phyloP scores from a whole-genome alignment of 2,113 vertebrate species.

The Emydocephalus ijimae region DNA sequence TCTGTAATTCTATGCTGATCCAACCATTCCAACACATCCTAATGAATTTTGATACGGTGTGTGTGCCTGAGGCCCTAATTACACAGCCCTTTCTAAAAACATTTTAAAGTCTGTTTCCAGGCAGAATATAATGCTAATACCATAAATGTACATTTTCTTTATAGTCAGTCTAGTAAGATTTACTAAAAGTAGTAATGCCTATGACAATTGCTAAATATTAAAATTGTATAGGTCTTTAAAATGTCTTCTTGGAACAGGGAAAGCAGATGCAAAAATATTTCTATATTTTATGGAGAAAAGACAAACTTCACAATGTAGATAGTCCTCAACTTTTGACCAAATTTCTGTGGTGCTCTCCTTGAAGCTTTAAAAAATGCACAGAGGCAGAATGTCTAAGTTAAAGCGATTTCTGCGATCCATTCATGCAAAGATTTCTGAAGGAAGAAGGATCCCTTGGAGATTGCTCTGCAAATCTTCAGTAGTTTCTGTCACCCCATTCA shows the following conservation, averaged over 20 bases:
- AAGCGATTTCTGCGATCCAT: not conserved
- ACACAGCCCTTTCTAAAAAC: not conserved
- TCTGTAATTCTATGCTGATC: slow-evolving; percentile 22
- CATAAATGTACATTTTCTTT: not conserved
- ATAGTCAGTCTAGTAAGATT: not conserved
- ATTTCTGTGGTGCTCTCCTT: not conserved
- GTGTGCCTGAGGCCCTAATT: slow-evolving; percentile 9
- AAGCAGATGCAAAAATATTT: not conserved
- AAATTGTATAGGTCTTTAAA: not conserved
- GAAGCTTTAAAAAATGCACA: not conserved
- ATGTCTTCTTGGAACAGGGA: not conserved
- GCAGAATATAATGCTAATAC: not conserved
- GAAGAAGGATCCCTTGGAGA: not conserved
- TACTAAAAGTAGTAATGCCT: not conserved
- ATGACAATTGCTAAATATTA: not conserved
- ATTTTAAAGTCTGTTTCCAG: not conserved
- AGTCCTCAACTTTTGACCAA: not conserved
- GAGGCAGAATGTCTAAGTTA: not conserved
- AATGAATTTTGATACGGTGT: not conserved
- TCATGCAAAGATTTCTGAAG: not conserved
- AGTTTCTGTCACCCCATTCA: not conserved
- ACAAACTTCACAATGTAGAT: not conserved
- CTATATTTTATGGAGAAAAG: not conserved
- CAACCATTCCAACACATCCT: not conserved
- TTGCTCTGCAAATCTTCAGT: not conserved